Evolutionary conservation across 1,140 invertebrate species (phyloP).

Genomic region (Rhopalosiphum padi): DNA sequence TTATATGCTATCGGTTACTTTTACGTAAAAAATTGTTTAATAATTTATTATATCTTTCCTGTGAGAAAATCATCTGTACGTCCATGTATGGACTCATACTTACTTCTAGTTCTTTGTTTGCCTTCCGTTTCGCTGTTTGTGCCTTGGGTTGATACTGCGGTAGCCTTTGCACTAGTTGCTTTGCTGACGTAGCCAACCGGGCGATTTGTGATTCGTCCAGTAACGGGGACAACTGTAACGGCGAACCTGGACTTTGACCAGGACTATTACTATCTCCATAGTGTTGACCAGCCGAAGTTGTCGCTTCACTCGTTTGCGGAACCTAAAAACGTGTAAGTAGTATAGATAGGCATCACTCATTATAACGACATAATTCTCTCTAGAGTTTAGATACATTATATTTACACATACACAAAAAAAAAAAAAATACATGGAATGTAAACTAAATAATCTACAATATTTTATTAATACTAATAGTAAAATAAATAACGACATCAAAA

Average conservation of each 20-base stretch:
- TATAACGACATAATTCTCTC: not conserved
- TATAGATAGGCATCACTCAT: not conserved
- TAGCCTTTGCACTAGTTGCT: slow-evolving; percentile 81
- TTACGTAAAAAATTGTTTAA: not conserved
- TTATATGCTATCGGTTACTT: not conserved
- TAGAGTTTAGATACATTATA: not conserved
- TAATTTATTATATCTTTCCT: not conserved
- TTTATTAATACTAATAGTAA: not conserved
- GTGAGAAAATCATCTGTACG: not conserved
- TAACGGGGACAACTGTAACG: slow-evolving; percentile 69
- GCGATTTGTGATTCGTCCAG: slow-evolving; percentile 84
- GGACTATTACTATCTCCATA: slow-evolving; percentile 63
- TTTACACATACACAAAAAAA: not conserved
- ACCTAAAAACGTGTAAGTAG: slow-evolving; percentile 26
- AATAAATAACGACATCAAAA: no score
- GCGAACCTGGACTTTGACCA: slow-evolving; percentile 61
- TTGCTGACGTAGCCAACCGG: slow-evolving; percentile 81
- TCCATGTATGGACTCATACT: slow-evolving; percentile 56
- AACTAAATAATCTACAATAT: not conserved
- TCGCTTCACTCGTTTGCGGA: slow-evolving; percentile 61
- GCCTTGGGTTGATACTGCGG: slow-evolving; percentile 87
- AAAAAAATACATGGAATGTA: not conserved
- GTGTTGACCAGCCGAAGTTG: slow-evolving; percentile 62
- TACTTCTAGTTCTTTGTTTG: slow-evolving; percentile 90
- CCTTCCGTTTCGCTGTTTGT: slow-evolving; percentile 85